phyloP scores from a whole-genome alignment of 2,113 vertebrate genomes.

The Thamnaconus septentrionalis region DNA sequence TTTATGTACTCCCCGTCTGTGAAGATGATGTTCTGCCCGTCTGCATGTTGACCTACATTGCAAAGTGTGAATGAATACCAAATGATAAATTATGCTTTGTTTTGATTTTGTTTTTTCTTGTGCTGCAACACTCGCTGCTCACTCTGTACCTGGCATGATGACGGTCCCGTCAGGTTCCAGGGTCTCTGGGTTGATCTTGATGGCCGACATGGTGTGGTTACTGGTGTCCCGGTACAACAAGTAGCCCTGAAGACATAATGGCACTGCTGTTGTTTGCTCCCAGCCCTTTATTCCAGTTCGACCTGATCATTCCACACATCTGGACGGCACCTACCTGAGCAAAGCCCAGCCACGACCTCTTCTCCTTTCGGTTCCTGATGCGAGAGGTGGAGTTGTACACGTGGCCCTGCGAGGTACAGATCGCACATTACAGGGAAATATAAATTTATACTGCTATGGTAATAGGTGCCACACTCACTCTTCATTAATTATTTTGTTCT shows the following conservation, averaged over 20 bases:
- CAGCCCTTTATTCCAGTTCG: background rate
- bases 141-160: conserved; percentile 87
- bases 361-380: conserved; percentile 95
- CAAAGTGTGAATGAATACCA: conserved; percentile 8
- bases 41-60: conserved; percentile 86
- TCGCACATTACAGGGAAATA: conserved; percentile 17
- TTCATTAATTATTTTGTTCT: too few relatives aligned
- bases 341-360: conserved; percentile 96
- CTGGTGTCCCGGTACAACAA: conserved; percentile 94
- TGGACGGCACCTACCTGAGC: conserved; percentile 85
- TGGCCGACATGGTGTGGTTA: conserved; percentile 91
- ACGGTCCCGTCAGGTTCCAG: conserved; percentile 93
- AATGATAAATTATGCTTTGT: background rate
- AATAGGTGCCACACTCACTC: too few relatives aligned
- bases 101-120: background rate
- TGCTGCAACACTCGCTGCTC: background rate
- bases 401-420: conserved; percentile 84
- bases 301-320: background rate
- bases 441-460: too few relatives aligned
- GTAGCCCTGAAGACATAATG: conserved; percentile 81
- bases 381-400: conserved; percentile 98
- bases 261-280: conserved; percentile 7
- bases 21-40: conserved; percentile 97
- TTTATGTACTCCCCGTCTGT: conserved; percentile 98
- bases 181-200: conserved; percentile 98